Evolutionary conservation across 2,888 invertebrate genomes (phyloP).

Genomic region (Chrysotoxum bicinctum): DNA sequence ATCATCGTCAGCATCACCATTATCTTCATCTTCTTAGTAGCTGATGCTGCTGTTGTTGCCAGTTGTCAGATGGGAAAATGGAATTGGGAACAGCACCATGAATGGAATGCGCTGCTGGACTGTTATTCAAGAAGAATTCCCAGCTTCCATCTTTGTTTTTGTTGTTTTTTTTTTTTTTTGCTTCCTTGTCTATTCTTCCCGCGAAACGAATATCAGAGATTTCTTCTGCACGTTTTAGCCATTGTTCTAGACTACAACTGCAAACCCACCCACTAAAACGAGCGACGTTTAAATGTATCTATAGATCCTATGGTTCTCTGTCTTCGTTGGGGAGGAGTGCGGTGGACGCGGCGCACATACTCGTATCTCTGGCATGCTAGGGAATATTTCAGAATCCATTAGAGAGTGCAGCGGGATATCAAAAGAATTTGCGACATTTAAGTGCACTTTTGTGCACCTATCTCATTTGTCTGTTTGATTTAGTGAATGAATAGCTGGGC

Average conservation of each 20-base stretch:
- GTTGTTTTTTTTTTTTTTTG: background rate
- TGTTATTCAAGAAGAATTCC: slow-evolving; percentile 47
- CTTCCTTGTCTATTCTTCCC: slow-evolving; percentile 35
- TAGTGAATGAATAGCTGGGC: slow-evolving; percentile 52
- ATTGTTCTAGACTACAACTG: slow-evolving; percentile 39
- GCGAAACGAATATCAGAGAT: slow-evolving; percentile 62
- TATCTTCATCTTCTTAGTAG: slow-evolving; percentile 21
- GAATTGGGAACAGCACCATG: slow-evolving; percentile 51
- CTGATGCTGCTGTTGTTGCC: background rate
- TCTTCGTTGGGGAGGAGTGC: background rate
- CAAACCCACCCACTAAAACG: slow-evolving; percentile 25
- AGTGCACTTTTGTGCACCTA: slow-evolving; percentile 72
- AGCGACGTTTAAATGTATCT: background rate
- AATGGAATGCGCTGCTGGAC: slow-evolving; percentile 35
- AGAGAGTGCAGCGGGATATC: slow-evolving; percentile 71
- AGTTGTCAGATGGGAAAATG: slow-evolving; percentile 24
- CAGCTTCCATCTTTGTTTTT: background rate
- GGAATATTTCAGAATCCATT: slow-evolving; percentile 67
- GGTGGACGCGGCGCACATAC: slow-evolving; percentile 25
- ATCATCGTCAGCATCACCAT: slow-evolving; percentile 48
- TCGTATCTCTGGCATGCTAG: slow-evolving; percentile 36
- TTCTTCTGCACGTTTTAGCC: slow-evolving; percentile 56
- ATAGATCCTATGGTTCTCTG: background rate
- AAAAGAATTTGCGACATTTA: slow-evolving; percentile 72
- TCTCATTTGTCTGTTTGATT: slow-evolving; percentile 72